Base-by-base conservation (phyloP, 2,888 invertebrate species). In the Cataglyphis livida region DNA sequence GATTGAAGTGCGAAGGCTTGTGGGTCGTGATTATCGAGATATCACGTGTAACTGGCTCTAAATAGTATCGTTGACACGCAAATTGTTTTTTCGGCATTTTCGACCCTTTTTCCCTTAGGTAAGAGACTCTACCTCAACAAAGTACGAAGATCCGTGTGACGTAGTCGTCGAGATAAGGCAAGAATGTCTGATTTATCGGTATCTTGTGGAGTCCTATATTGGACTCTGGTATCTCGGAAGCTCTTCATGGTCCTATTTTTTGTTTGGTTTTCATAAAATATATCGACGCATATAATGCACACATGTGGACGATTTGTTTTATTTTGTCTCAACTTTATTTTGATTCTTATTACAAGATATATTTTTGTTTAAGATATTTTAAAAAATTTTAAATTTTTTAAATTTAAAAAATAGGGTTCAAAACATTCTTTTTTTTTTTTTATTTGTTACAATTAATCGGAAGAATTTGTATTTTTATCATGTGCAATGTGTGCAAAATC, bases 51-150 rank as follows among this genome's bases (percentile, higher is more conserved):
- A 32, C 44, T 32, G 32, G n/a, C 32, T n/a, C 48, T 48, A 21
- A 62, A 48, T 62, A 44, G 1, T 71, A 74, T 44, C 74, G 21
- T 18, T 6, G 64, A 74, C n/a, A 73, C 57, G 18, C 18, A n/a
- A 44, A 21, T 48, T 3, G 15, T 9, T 35, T 74, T 18, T 21
- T 74, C 15, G n/a, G 21, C 25, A 44, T 12, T 25, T 32, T 28
- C 28, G 57, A 10, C n/a, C n/a, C n/a, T 32, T 32, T 12, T 48
- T 7, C 15, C n/a, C 15, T 74, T 74, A 12, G 74, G 74, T 74
- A 64, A 74, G 74, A 64, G n/a, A 51, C 7, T n/a, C n/a, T n/a
- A 51, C 51, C n/a, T 51, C n/a, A 51, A 51, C 7, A 51, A 6
- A 7, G 7, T 51, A 51, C 7, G 51, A 32, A 38, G 51, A n/a